Conservation (phyloP, 2,797 vertebrate genomes). For the Saxicola maurus region DNA sequence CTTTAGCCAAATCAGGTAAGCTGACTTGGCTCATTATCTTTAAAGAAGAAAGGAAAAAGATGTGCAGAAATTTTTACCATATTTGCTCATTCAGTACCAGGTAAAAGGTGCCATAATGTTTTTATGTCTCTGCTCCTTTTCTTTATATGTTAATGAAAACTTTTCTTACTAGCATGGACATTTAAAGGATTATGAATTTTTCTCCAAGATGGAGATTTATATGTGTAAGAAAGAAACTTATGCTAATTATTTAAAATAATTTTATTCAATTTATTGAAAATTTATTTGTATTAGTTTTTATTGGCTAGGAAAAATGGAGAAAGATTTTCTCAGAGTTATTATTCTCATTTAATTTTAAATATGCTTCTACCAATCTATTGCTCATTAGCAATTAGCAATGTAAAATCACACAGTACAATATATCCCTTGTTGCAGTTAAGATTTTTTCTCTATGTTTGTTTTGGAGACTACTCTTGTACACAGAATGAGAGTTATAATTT, state of each 20-base stretch:
- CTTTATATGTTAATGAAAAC: background rate
- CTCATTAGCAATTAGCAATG: background rate
- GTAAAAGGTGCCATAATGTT: background rate
- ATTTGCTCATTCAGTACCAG: background rate
- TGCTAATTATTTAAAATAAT: background rate
- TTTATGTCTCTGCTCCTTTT: background rate
- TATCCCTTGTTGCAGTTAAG: background rate
- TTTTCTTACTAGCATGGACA: background rate
- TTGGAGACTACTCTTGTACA: slow-evolving; percentile 5
- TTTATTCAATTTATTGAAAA: background rate
- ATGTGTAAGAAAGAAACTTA: background rate
- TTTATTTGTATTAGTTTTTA: background rate
- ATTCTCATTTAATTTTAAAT: background rate
- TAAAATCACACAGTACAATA: background rate
- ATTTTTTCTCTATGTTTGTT: background rate
- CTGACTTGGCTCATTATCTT: background rate
- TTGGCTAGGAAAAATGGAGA: background rate
- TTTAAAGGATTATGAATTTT: background rate
- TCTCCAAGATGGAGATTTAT: background rate
- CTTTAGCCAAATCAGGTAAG: background rate
- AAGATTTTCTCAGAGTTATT: background rate
- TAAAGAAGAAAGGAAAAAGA: background rate
- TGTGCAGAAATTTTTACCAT: background rate
- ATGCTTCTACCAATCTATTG: background rate
- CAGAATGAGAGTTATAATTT: background rate